Evolutionary conservation across 2,888 invertebrate species (phyloP).

Genomic region (Seladonia tumulorum): DNA sequence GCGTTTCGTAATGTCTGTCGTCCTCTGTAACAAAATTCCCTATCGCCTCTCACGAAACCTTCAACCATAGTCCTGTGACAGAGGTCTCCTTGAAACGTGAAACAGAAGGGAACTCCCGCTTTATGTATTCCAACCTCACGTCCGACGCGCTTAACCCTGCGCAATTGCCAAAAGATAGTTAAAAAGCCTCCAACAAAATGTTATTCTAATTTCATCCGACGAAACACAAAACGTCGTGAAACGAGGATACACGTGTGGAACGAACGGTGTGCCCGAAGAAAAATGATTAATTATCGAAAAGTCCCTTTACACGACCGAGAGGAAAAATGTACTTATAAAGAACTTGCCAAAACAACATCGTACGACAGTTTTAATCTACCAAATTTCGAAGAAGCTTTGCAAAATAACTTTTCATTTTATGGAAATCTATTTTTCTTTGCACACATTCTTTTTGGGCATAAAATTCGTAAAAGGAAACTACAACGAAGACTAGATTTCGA

Average conservation of each 20-base stretch:
- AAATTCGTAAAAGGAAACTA: background rate
- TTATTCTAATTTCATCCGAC: too few relatives aligned
- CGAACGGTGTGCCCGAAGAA: too few relatives aligned
- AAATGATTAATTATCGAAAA: too few relatives aligned
- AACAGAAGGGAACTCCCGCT: background rate
- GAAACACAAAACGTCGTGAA: too few relatives aligned
- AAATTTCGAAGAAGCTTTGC: background rate
- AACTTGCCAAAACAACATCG: background rate
- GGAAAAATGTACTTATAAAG: background rate
- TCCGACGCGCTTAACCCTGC: background rate
- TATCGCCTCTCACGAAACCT: conserved; percentile 23
- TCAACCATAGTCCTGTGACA: background rate
- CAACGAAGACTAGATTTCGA: background rate
- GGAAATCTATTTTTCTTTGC: background rate
- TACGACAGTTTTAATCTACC: background rate
- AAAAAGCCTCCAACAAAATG: too few relatives aligned
- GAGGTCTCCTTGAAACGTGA: conserved; percentile 20
- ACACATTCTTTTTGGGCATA: background rate
- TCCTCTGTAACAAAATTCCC: conserved; percentile 27
- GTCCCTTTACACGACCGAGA: too few relatives aligned
- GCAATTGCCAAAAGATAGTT: background rate
- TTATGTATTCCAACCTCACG: background rate
- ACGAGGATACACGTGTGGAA: too few relatives aligned
- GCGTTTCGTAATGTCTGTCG: conserved; percentile 30
- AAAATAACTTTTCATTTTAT: background rate